A percentile compares a stretch with the other conserved stretches of the same genome.
Conservation (phyloP, 1,140 invertebrate species). For the Polypedilum vanderplanki region DNA sequence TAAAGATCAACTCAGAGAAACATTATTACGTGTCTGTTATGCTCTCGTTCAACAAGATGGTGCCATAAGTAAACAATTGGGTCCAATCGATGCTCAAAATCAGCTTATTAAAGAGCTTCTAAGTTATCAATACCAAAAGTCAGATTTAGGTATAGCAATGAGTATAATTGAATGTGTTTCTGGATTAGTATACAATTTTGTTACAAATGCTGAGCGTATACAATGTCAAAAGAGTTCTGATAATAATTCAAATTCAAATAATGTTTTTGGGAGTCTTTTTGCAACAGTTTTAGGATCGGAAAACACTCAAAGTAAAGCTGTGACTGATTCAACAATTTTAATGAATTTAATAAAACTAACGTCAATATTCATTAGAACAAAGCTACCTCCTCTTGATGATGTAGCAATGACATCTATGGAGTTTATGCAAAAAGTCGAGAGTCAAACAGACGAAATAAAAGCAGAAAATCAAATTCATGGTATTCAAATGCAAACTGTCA, state of each 20-base stretch:
- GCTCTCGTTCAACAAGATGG: constrained; percentile 63
- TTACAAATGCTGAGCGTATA: constrained; percentile 52
- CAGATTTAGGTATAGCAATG: constrained; percentile 63
- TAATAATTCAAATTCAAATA: constrained; percentile 39
- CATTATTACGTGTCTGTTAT: constrained; percentile 62
- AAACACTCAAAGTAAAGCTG: constrained; percentile 49
- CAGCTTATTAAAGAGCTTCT: constrained; percentile 61
- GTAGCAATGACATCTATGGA: background rate
- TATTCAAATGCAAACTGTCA: constrained; percentile 34
- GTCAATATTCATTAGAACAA: constrained; percentile 61
- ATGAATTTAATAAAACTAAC: constrained; percentile 60
- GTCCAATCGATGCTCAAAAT: constrained; percentile 76
- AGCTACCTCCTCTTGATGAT: constrained; percentile 45
- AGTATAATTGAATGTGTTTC: constrained; percentile 67
- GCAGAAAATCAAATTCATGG: constrained; percentile 57
- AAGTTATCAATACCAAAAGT: constrained; percentile 57
- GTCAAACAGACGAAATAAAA: constrained; percentile 74
- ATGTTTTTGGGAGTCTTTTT: constrained; percentile 57
- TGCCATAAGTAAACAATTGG: constrained; percentile 59
- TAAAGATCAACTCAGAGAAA: constrained; percentile 58
- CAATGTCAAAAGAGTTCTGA: constrained; percentile 48
- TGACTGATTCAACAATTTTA: constrained; percentile 59
- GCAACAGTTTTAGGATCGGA: constrained; percentile 58
- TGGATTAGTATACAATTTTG: constrained; percentile 52
- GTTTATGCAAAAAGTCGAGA: constrained; percentile 38